These are phyloP conservation scores for Agapornis canus DNA, from an alignment of 2,797 vertebrate species.

Conservation along the genomic window DNA sequence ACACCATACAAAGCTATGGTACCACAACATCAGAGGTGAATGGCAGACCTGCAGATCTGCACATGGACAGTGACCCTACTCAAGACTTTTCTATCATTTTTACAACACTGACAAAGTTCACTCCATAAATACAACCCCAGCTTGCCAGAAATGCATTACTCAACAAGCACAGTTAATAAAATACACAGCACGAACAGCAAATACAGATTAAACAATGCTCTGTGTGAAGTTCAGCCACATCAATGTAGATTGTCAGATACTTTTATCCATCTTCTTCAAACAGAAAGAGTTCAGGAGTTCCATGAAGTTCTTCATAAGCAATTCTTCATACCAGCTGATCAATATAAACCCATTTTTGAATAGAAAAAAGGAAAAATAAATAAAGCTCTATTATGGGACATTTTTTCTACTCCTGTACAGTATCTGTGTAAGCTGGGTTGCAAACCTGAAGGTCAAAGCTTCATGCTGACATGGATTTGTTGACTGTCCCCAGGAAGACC, in stretches of 20 bases:
- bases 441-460: not conserved
- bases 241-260: not conserved
- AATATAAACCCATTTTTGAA: not conserved
- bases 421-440: not conserved
- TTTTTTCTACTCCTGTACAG: not conserved
- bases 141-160: not conserved
- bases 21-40: not conserved
- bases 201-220: not conserved
- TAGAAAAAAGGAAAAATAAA: not conserved
- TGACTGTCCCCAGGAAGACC: not conserved
- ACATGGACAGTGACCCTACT: accelerated
- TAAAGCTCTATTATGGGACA: not conserved
- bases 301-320: not conserved
- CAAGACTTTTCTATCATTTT: not conserved
- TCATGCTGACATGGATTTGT: not conserved
- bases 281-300: not conserved
- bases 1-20: not conserved
- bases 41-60: not conserved
- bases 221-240: not conserved
- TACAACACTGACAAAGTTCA: not conserved
- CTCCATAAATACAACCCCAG: not conserved
- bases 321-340: not conserved
- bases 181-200: not conserved
- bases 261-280: not conserved
- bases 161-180: not conserved